Evolutionary conservation across 2,113 vertebrate genomes (phyloP).

Genomic region (Megaptera novaeangliae): DNA sequence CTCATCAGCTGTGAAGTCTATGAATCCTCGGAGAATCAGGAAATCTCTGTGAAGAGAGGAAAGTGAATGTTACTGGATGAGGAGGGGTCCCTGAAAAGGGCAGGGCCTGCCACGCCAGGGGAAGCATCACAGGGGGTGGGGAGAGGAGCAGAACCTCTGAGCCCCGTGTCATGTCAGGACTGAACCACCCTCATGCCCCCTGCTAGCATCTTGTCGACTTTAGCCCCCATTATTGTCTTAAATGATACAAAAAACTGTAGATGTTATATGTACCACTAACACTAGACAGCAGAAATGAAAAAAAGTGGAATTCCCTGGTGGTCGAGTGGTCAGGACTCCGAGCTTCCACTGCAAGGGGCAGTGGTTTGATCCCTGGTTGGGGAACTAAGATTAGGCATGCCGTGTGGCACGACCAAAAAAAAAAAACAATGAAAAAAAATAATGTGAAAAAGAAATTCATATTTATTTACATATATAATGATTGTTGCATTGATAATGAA

Average conservation of each 20-base stretch:
- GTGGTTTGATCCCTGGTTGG: background rate
- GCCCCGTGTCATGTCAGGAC: no score
- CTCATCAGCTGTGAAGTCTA: conserved; percentile 95
- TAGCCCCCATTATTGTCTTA: background rate
- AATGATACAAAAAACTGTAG: background rate
- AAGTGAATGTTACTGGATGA: background rate
- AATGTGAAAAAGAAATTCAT: background rate
- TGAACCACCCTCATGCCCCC: background rate
- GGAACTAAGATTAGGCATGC: background rate
- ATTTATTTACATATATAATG: background rate
- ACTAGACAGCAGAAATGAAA: background rate
- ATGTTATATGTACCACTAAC: background rate
- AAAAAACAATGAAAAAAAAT: background rate
- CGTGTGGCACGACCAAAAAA: background rate
- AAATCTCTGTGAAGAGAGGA: conserved; percentile 86
- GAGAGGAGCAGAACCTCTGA: background rate
- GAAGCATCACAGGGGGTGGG: background rate
- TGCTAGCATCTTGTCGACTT: background rate
- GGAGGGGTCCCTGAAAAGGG: background rate
- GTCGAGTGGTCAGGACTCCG: background rate
- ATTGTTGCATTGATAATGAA: background rate
- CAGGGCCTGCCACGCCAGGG: background rate
- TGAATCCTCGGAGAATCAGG: conserved; percentile 94
- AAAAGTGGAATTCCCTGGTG: background rate
- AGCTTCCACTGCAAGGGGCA: rapidly evolving